phyloP scores from a whole-genome alignment of 2,888 invertebrate genomes.

The Petrolisthes manimaculis region DNA sequence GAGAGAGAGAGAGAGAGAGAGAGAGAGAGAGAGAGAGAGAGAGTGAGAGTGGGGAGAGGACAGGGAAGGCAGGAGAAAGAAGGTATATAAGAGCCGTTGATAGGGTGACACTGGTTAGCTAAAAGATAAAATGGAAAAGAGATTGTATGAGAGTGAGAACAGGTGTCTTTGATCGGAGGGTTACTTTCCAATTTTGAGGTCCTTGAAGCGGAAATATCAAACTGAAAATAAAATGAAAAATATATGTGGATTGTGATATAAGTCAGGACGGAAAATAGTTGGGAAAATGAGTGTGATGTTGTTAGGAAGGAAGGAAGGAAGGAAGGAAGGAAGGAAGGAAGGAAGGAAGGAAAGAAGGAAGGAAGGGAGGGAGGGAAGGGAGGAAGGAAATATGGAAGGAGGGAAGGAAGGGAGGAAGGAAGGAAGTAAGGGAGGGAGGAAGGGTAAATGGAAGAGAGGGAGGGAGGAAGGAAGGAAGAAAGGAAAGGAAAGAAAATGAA shows the following conservation, averaged over 20 bases:
- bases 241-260: background rate
- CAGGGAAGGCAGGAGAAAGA: background rate
- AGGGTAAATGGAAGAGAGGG: background rate
- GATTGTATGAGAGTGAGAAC: background rate
- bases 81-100: background rate
- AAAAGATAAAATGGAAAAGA: background rate
- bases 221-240: no score
- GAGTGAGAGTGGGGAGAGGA: background rate
- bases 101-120: background rate
- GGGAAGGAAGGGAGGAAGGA: background rate
- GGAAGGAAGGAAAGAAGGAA: background rate
- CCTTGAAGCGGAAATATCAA: no score
- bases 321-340: background rate
- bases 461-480: no score
- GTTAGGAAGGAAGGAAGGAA: background rate
- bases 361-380: background rate
- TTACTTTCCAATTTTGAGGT: no score
- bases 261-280: background rate
- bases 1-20: conserved; percentile 21
- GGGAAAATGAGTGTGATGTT: background rate
- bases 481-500: background rate
- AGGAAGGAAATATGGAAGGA: background rate
- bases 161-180: background rate
- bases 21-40: background rate
- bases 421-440: background rate